Evolutionary conservation across 2,113 vertebrate genomes (phyloP), one percentile per base, ranked within the genome.

Genomic region (Chaetops frenatus): DNA sequence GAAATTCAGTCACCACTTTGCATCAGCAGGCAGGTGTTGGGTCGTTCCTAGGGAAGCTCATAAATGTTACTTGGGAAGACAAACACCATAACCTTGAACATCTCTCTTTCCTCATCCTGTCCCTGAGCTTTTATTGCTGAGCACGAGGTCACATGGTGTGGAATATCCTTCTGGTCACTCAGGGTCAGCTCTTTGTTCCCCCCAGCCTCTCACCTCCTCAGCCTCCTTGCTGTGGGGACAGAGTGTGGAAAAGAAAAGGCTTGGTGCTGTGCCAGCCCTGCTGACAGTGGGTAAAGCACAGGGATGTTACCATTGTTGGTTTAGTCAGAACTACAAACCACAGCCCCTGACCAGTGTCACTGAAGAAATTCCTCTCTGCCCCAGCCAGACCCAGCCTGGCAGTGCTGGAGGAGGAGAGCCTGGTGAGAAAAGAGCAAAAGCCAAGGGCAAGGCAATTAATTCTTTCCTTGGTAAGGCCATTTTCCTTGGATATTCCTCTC

Each of bases 221-320:
- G 17, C 9, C 50, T 87, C 18, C 65, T 56, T 0, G 0, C 48
- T 78, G 29, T 0, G 1, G 40, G 40, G 65, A 21, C 61, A 74
- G 38, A 54, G 44, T 64, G 57, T 35, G 53, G 69, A 24, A 70
- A 73, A 51, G 31, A 62, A 87, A 76, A 56, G 62, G 25, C 48
- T 86, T 48, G 86, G 17, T 1, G n/a, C 66, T 60, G 71, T 61
- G 66, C 53, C 86, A 82, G 76, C 36, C n/a, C 71, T 67, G 72
- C 54, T 62, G 56, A 45, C 65, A 27, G 33, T 3, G n/a, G 53
- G 14, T 19, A 4, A 51, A 83, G 50, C 85, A 54, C 44, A 15
- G 57, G 15, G 16, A 9, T 44, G 35, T 87, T 76, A 57, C 36
- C 86, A 72, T 3, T 28, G n/a, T 12, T 31, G 88, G 15, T 60